Percentiles rank a stretch among this genome's conserved stretches.
Conservation (phyloP, 2,888 invertebrate genomes). For the Syritta pipiens region DNA sequence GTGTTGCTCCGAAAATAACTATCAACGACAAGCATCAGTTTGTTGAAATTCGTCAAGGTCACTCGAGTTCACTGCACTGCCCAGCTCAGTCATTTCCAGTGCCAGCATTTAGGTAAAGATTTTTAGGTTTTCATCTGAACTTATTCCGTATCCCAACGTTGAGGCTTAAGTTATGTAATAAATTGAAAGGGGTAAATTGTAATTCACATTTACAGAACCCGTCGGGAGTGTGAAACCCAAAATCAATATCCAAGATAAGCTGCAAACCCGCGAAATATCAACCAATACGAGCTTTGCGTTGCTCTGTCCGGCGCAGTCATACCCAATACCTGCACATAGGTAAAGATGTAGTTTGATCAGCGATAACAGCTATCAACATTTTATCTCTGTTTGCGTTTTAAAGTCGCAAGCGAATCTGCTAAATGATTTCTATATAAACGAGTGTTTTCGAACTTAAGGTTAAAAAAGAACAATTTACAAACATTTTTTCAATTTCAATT, state of each 20-base stretch:
- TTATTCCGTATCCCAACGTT: constrained; percentile 61
- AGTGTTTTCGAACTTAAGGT: too few relatives aligned
- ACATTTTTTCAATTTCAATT: too few relatives aligned
- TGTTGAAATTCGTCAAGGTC: constrained; percentile 73
- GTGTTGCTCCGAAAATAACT: constrained; percentile 82
- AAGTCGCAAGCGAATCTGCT: too few relatives aligned
- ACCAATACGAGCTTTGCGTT: constrained; percentile 82
- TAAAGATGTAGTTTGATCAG: too few relatives aligned
- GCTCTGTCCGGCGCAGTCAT: constrained; percentile 88
- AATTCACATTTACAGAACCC: constrained; percentile 77
- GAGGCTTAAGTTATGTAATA: constrained; percentile 2
- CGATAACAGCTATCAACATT: too few relatives aligned
- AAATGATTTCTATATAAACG: too few relatives aligned
- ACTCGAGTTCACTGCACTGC: constrained; percentile 83
- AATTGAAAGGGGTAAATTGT: constrained; percentile 30
- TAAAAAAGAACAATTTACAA: too few relatives aligned
- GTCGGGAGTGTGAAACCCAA: constrained; percentile 82
- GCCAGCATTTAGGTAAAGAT: constrained; percentile 70
- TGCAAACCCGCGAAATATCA: constrained; percentile 81
- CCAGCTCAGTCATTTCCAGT: constrained; percentile 86
- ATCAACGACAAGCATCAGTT: constrained; percentile 79
- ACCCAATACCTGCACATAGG: constrained; percentile 87
- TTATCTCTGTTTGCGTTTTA: too few relatives aligned
- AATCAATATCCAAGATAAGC: constrained; percentile 85
- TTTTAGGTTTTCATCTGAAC: background rate